Percentiles rank a stretch among this genome's conserved stretches.
phyloP scores from a whole-genome alignment of 2,113 vertebrate genomes.

The Lagenorhynchus albirostris region DNA sequence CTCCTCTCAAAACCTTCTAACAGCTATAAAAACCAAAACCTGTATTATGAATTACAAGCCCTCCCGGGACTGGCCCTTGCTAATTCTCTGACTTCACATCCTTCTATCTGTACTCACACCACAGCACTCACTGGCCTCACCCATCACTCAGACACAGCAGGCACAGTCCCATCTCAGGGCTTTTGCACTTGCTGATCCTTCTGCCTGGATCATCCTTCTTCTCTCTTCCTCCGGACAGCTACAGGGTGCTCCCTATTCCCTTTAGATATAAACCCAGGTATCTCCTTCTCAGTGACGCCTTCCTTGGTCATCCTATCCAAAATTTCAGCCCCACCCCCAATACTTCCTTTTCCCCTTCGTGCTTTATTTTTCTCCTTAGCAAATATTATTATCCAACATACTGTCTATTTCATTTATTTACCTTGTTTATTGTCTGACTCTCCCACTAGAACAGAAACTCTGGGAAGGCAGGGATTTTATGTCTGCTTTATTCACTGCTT shows the following conservation, averaged over 20 bases:
- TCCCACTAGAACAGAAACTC: constrained; percentile 1
- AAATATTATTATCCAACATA: not conserved
- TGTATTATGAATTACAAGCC: not conserved
- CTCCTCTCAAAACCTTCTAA: not conserved
- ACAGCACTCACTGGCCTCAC: not conserved
- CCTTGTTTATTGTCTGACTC: not conserved
- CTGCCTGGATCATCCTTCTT: not conserved
- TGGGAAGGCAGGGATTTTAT: not conserved
- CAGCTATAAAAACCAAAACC: not conserved
- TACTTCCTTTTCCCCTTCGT: not conserved
- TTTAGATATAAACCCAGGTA: not conserved
- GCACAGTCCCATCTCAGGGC: not conserved
- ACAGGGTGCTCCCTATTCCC: too few species aligned
- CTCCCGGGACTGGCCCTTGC: rapidly evolving
- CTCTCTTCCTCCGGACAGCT: not conserved
- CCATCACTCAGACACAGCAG: not conserved
- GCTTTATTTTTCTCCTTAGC: not conserved
- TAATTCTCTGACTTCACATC: not conserved
- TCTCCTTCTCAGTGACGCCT: not conserved
- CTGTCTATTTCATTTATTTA: not conserved
- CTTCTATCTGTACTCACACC: not conserved
- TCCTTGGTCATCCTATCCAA: not conserved
- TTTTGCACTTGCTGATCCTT: not conserved
- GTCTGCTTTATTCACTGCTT: not conserved
- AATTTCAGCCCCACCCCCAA: not conserved